Evolutionary conservation across 1,140 invertebrate genomes (phyloP).

Genomic region (Zaprionus davidi): DNA sequence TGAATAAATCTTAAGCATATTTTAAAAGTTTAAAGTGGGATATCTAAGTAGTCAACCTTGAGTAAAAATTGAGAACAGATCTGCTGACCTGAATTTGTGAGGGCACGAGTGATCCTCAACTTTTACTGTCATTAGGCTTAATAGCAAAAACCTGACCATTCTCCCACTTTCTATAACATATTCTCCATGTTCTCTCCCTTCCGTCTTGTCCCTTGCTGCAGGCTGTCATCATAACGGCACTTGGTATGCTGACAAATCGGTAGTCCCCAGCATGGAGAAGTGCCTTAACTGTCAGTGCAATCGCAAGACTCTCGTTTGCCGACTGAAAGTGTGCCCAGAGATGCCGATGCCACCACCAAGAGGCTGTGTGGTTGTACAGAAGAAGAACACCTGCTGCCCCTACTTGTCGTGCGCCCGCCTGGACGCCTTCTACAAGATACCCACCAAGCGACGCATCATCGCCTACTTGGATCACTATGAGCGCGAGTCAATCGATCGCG

Average conservation of each 20-base stretch:
- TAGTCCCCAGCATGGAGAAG: conserved; percentile 89
- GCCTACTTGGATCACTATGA: conserved; percentile 82
- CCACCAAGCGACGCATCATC: conserved; percentile 78
- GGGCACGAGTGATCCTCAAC: neutral
- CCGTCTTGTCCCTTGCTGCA: conserved; percentile 61
- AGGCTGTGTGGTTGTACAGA: conserved; percentile 89
- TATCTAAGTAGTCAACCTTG: neutral
- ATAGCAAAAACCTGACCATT: neutral
- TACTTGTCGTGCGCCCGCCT: conserved; percentile 89
- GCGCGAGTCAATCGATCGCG: conserved; percentile 81
- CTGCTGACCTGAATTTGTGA: neutral
- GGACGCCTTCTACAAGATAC: conserved; percentile 85
- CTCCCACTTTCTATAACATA: neutral
- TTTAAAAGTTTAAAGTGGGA: neutral
- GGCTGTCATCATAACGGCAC: conserved; percentile 89
- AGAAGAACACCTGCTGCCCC: conserved; percentile 89
- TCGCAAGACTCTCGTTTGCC: conserved; percentile 89
- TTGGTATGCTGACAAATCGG: conserved; percentile 87
- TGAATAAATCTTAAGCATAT: conserved; percentile 25
- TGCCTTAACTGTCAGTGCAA: conserved; percentile 91
- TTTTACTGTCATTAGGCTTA: neutral
- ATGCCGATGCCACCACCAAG: conserved; percentile 89
- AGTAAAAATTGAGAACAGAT: too few relatives aligned
- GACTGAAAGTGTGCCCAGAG: conserved; percentile 90
- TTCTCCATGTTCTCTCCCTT: too few relatives aligned